Evolutionary conservation across 1,140 invertebrate genomes (phyloP), one percentile per base, ranked within the genome.

Genomic region (Drosophila parabipectinata): DNA sequence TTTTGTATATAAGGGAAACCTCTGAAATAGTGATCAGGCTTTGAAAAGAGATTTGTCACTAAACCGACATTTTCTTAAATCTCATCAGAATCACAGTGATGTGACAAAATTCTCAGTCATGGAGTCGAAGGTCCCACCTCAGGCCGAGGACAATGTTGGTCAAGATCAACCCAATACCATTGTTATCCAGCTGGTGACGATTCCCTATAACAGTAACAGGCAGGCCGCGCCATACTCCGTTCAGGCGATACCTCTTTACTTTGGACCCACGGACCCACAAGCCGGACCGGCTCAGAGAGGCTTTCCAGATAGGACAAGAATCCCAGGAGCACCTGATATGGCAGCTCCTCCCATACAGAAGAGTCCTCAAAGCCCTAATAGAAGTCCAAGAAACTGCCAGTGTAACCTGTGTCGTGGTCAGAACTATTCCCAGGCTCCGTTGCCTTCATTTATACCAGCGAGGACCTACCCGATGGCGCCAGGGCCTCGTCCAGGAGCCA

Each of bases 181-280:
- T 55, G 24, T 69, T 4, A 68, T 69, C 30, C 66, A 68, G 24
- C 50, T 69, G 50, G 10, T 68, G 24, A 62, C 5, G 4, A n/a
- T 12, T 30, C 24, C 50, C 2, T 51, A 24, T 10, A n/a, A 14
- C 3, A 10, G 47, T 3, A 30, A 26, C 3, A n/a, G 10, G 14
- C 62, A 47, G 14, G 9, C 14, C 21, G 21, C 28, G 61, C 48
- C 64, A 28, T 59, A 47, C 9, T 52, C 48, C 6, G 54, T 53
- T 21, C 32, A 48, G 0, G 48, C 69, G 4, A 59, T 61, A 24
- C 67, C 69, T 3, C 21, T 39, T 5, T 47, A 21, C 4, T 8
- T 48, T 12, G 30, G 21, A 12, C 0, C 15, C 12, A 30, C 6
- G 28, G 2, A 8, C 1, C 0, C 21, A 6, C 15, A n/a, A 21